Percentiles rank a stretch among this genome's conserved stretches.
These are phyloP conservation scores for Thaleichthys pacificus DNA, from an alignment of 2,797 vertebrate genomes.

Conservation along the genomic window DNA sequence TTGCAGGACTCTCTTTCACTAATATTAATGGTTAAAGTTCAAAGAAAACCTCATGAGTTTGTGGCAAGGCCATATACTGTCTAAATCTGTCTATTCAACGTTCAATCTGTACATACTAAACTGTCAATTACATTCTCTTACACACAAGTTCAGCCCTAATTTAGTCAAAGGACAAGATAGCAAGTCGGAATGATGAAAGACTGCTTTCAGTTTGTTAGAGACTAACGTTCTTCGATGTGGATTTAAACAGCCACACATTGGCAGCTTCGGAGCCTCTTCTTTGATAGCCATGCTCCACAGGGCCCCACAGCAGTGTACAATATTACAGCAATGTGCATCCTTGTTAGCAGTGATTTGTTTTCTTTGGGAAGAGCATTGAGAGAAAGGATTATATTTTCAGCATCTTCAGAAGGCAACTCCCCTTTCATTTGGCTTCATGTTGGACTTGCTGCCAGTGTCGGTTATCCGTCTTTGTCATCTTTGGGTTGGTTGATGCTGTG, in stretches of 20 bases:
- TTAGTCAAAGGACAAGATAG: constrained; percentile 10
- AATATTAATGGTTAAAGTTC: neutral
- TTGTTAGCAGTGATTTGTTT: constrained; percentile 46
- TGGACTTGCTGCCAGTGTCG: constrained; percentile 33
- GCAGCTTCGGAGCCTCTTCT: neutral
- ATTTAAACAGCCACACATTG: constrained; percentile 25
- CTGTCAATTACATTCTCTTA: neutral
- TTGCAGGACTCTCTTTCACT: neutral
- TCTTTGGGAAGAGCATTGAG: constrained; percentile 31
- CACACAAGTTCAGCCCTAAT: neutral
- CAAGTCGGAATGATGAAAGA: neutral
- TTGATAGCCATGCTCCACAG: constrained; percentile 31
- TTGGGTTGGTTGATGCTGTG: constrained; percentile 29
- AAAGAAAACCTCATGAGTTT: neutral
- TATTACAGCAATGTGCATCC: constrained; percentile 12
- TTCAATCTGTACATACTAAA: neutral
- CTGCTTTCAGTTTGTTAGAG: neutral
- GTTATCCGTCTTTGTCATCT: constrained; percentile 59
- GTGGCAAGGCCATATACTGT: too few species aligned
- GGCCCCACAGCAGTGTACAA: constrained; percentile 19
- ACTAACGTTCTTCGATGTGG: constrained; percentile 25
- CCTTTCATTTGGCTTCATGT: constrained; percentile 13
- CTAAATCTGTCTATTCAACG: too few species aligned
- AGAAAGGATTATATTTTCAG: constrained; percentile 18
- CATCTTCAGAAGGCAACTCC: constrained; percentile 8